Percentiles rank a stretch among this genome's conserved stretches.
These are phyloP conservation scores for Caenorhabditis latens DNA, from an alignment of 1,140 invertebrate species.

Conservation along the genomic window DNA sequence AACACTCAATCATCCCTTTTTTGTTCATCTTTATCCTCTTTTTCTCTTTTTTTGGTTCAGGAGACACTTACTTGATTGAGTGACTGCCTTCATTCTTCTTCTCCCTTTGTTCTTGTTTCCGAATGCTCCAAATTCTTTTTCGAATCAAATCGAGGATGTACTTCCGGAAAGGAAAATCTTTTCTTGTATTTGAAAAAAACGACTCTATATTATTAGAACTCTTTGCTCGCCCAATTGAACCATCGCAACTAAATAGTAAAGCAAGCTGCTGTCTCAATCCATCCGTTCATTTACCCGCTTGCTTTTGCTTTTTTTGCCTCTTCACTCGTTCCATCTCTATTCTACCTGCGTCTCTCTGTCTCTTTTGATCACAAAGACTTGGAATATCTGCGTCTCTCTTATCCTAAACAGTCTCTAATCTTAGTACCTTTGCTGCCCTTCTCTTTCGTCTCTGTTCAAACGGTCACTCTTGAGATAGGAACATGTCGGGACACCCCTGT, in stretches of 20 bases:
- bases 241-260: constrained; percentile 24
- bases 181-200: background rate
- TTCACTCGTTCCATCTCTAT: constrained; percentile 12
- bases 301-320: constrained; percentile 40
- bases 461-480: constrained; percentile 53
- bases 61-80: constrained; percentile 27
- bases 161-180: background rate
- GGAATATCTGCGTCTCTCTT: background rate
- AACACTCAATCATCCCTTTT: constrained; percentile 48
- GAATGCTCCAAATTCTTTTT: constrained; percentile 7
- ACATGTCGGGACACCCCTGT: background rate
- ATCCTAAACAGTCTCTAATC: background rate
- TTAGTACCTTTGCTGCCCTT: background rate
- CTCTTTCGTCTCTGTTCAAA: constrained; percentile 19
- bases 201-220: no score
- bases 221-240: background rate
- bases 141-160: background rate
- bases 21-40: constrained; percentile 2
- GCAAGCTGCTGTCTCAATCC: background rate
- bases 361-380: background rate
- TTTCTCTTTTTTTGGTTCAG: constrained; percentile 10
- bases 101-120: background rate
- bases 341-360: constrained; percentile 35
- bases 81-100: constrained; percentile 18
- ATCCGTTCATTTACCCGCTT: constrained; percentile 10